phyloP scores from a whole-genome alignment of 2,113 vertebrate species.

The Saccopteryx bilineata region DNA sequence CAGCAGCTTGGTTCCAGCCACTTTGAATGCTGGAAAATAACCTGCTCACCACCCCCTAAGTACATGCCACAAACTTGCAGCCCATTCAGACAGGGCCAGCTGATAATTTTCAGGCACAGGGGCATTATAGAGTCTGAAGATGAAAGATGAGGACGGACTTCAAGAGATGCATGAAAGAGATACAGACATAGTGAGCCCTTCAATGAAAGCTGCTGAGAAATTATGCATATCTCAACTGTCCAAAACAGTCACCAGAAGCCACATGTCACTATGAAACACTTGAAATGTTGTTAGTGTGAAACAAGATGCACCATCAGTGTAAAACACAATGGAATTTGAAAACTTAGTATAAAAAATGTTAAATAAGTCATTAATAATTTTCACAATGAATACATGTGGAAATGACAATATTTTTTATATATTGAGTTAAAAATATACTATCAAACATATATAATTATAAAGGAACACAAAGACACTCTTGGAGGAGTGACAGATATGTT shows the following conservation, averaged over 20 bases:
- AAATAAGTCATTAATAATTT: conserved; percentile 29
- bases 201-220: not conserved
- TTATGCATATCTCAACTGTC: not conserved
- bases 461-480: not conserved
- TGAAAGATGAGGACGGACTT: not conserved
- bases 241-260: not conserved
- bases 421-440: not conserved
- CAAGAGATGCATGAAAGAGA: not conserved
- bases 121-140: not conserved
- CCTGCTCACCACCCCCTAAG: not conserved
- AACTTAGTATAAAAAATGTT: conserved; percentile 14
- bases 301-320: not conserved
- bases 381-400: conserved; percentile 26
- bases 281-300: not conserved
- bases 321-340: conserved; percentile 18
- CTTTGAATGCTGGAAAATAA: not conserved
- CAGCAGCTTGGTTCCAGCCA: not conserved
- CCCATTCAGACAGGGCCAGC: not conserved
- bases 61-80: not conserved
- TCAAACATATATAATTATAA: conserved; percentile 18
- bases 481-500: not conserved
- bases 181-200: not conserved
- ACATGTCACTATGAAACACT: not conserved
- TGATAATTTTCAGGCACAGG: not conserved
- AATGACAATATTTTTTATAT: conserved; percentile 35